Base-by-base conservation (phyloP, 2,113 vertebrate genomes). In the Sinosuthora webbiana region DNA sequence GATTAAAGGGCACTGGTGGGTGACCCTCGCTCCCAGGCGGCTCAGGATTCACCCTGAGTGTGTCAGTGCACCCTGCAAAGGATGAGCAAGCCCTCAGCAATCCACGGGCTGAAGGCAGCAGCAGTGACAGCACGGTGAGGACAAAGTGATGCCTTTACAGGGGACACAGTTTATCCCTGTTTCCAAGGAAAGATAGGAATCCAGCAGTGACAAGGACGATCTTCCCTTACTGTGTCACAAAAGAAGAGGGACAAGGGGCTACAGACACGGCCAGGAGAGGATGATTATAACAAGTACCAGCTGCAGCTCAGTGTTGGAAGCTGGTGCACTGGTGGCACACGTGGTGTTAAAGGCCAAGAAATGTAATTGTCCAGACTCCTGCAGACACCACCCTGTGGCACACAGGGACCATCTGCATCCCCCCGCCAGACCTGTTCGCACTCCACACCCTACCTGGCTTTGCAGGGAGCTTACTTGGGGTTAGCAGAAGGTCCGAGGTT, bases 401-500 rank as follows among this genome's bases (percentile, higher is more conserved):
- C 44, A 47, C 11, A 22, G 79, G 41, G 25, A 56, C 10, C 39
- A 31, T 6, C 70, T 76, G 35, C 42, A 37, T 67, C 68, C 42
- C 44, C 52, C 60, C 45, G 44, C 41, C 76, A 70, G 15, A 67
- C 9, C 67, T 39, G 45, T 52, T 45, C 35, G 16, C 3, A 3
- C 63, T 57, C 59, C 64, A 42, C 80, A 64, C 80, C 73, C 92
- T 81, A 88, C 92, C 90, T 70, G 65, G 65, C 83, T 82, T 42
- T 75, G 53, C 76, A 91, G 65, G 49, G 49, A 88, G 98, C 99
- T 99, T 97, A 99, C 99, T 99, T 99, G 91, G 99, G 99, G 94
- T 99, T 99, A 82, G 98, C 99, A n/a, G 99, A 99, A 89, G 99
- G 99, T 87, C 99, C 99, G 27, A 99, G 98, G 97, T 99, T 99